Evolutionary conservation across 2,888 invertebrate species (phyloP), one percentile per base, ranked within the genome.

Genomic region (Rhabditoides inermis): DNA sequence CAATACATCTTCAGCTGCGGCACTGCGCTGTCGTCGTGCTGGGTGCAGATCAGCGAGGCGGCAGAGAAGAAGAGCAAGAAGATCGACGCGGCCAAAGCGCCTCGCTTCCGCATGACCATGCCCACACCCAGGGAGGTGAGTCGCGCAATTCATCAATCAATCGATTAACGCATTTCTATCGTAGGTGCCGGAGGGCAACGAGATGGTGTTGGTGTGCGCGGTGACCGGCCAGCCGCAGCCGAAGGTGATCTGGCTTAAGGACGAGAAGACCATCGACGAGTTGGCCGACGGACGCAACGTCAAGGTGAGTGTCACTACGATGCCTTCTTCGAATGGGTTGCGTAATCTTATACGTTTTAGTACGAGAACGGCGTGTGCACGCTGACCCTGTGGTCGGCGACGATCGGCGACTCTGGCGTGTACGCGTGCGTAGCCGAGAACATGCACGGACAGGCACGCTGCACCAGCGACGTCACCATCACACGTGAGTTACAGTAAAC

Each of bases 371-470:
- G 98, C 68, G 91, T 99, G 41, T 88, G 94, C 48, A 90, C 91
- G 0, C 84, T 98, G 81, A 94, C 94, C 82, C 90, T 98, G 69
- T 84, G 88, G 56, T 88, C 88, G 79, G 91, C 91, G 77, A 85
- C 86, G 73, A 87, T 89, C 0, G 86, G 86, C 54, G 95, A 99
- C 82, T 89, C 90, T 61, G 98, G 95, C 63, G 90, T 88, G 78
- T 99, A 95, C 80, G 84, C 85, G 36, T 95, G 94, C 79, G 84
- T 88, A 40, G 67, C 65, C 3, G 63, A 61, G 28, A 68, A 68
- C 42, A 56, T 65, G 27, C 63, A 68, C 37, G 68, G 68, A 45
- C 55, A 56, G 32, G 58, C 59, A 22, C 55, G 61, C 48, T 56
- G 57, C 26, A 55, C 58, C 39, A 58, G 57, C 22, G 41, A 58